Conservation (phyloP, 2,113 vertebrate genomes). For the Siniperca chuatsi region DNA sequence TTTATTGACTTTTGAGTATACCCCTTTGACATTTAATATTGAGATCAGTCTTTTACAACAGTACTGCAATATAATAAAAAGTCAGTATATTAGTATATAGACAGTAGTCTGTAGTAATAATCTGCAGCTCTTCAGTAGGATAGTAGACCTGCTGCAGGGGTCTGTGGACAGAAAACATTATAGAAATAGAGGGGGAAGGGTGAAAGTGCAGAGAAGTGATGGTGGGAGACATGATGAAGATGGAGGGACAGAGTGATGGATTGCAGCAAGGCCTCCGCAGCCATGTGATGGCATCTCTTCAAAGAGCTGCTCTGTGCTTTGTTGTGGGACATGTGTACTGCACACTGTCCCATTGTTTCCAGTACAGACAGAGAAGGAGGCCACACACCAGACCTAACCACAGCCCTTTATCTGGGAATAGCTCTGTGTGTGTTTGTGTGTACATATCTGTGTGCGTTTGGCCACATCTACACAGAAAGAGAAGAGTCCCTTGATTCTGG, state of each 20-base stretch:
- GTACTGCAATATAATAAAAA: neutral
- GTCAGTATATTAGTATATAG: neutral
- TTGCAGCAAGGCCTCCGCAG: constrained; percentile 38
- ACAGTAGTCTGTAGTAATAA: too few species aligned
- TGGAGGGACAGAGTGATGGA: constrained; percentile 59
- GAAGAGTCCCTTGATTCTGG: constrained; percentile 53
- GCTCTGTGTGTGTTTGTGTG: neutral
- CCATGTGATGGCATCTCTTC: constrained; percentile 74
- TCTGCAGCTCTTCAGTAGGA: neutral
- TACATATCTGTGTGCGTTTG: neutral
- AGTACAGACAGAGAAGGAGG: constrained; percentile 68
- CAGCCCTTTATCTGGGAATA: constrained; percentile 71
- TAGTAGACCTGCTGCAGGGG: neutral
- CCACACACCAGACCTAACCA: constrained; percentile 67
- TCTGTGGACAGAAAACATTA: neutral
- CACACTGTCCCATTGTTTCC: constrained; percentile 81
- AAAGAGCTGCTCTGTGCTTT: constrained; percentile 80
- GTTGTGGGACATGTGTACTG: constrained; percentile 74
- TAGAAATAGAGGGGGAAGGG: neutral
- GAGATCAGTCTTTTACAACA: neutral
- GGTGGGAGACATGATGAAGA: constrained; percentile 45
- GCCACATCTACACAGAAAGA: constrained; percentile 37
- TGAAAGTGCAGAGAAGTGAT: constrained; percentile 30
- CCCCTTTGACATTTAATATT: neutral
- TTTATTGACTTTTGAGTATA: neutral